These are phyloP conservation scores for Dryoscopus gambensis DNA, from an alignment of 2,113 vertebrate species.

Conservation along the genomic window DNA sequence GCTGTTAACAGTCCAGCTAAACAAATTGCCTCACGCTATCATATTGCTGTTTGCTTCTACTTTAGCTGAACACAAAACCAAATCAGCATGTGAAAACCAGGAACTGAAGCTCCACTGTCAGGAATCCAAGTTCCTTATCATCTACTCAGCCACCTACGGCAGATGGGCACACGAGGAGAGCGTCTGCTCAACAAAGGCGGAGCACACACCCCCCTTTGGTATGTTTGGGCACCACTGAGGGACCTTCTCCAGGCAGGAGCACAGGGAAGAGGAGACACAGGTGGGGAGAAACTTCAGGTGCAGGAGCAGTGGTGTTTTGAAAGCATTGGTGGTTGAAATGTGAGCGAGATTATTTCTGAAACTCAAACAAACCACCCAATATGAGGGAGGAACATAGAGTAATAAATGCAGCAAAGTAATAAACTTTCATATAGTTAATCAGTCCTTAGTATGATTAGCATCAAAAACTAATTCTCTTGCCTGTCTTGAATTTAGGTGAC, in stretches of 20 bases:
- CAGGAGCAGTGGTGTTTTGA: background rate
- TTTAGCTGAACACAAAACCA: constrained; percentile 89
- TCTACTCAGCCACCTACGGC: constrained; percentile 91
- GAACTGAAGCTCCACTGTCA: constrained; percentile 87
- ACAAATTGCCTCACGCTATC: background rate
- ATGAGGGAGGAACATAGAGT: background rate
- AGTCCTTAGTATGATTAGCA: background rate
- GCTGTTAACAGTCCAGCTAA: background rate
- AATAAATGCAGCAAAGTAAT: background rate
- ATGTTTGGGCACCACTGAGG: constrained; percentile 10
- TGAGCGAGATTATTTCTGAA: background rate
- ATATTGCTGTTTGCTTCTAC: constrained; percentile 55
- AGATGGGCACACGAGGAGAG: constrained; percentile 72
- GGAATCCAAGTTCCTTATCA: constrained; percentile 85
- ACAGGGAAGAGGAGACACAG: background rate
- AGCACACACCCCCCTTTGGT: constrained; percentile 81
- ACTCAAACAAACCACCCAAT: background rate
- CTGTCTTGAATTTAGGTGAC: background rate
- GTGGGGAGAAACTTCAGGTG: background rate
- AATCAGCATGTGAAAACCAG: constrained; percentile 85
- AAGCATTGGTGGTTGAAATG: background rate
- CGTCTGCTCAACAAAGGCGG: constrained; percentile 71
- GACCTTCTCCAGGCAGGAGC: background rate
- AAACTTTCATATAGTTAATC: background rate
- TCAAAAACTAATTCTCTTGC: background rate